Conservation (phyloP, 2,113 vertebrate genomes). For the Embiotoca jacksoni region DNA sequence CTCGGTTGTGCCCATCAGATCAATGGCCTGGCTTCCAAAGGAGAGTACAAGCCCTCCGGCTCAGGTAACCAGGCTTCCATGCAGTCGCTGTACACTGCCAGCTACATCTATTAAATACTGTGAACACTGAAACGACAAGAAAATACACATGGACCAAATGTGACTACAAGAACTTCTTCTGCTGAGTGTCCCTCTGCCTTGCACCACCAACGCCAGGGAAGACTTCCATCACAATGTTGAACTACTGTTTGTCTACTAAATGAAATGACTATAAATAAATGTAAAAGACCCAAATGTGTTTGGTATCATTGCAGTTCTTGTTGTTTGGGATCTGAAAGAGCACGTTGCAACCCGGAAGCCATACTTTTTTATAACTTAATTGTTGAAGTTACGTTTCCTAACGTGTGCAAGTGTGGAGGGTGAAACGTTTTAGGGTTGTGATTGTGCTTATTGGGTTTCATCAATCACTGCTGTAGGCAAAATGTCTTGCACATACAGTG, state of each 20-base stretch:
- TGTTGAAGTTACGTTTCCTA: no score
- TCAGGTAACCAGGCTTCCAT: slow-evolving; percentile 85
- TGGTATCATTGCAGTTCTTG: not conserved
- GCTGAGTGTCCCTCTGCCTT: slow-evolving; percentile 11
- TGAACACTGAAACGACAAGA: slow-evolving; percentile 16
- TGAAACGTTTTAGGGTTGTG: no score
- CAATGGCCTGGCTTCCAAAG: slow-evolving; percentile 92
- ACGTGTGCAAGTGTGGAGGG: no score
- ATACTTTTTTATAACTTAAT: no score
- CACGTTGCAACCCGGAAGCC: not conserved
- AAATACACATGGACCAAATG: slow-evolving; percentile 67
- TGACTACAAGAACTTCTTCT: slow-evolving; percentile 19
- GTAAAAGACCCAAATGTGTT: slow-evolving; percentile 43
- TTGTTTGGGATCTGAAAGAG: not conserved
- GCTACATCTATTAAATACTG: slow-evolving; percentile 90
- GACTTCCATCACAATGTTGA: slow-evolving; percentile 21
- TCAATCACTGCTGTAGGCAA: no score
- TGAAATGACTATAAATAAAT: slow-evolving; percentile 66
- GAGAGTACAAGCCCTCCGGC: slow-evolving; percentile 89
- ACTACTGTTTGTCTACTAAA: slow-evolving; percentile 62
- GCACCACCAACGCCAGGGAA: slow-evolving; percentile 11
- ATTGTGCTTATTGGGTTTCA: no score
- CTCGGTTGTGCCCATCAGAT: slow-evolving; percentile 82
- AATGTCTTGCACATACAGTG: no score
- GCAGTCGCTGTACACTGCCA: slow-evolving; percentile 92